Evolutionary conservation across 2,113 vertebrate species (phyloP).

Genomic region (Leiothrix lutea): DNA sequence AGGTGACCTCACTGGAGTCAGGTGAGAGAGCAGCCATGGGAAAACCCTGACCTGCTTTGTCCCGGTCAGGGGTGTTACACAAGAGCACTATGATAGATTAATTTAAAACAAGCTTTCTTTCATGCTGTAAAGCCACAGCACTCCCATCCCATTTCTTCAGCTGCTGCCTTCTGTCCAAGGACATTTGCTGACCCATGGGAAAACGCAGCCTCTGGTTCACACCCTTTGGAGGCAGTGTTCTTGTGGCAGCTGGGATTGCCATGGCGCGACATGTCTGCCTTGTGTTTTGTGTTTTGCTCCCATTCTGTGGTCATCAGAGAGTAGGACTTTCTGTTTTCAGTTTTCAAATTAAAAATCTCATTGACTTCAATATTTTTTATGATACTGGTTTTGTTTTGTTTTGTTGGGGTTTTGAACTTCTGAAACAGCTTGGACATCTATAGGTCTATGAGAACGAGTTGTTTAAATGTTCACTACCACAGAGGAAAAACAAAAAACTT

Average conservation of each 20-base stretch:
- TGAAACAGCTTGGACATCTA: not conserved
- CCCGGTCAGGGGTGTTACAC: not conserved
- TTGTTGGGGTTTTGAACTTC: not conserved
- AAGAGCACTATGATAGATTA: not conserved
- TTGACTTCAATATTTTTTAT: not conserved
- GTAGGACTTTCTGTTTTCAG: not conserved
- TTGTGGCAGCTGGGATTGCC: not conserved
- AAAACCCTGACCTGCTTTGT: not conserved
- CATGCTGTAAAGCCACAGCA: not conserved
- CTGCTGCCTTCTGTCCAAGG: not conserved
- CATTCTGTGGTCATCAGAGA: not conserved
- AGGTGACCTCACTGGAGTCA: fast-evolving
- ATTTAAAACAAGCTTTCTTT: not conserved
- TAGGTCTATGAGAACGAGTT: not conserved
- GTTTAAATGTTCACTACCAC: not conserved
- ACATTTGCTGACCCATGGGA: not conserved
- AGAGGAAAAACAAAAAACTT: not conserved
- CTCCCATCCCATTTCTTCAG: not conserved
- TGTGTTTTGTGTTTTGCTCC: not conserved
- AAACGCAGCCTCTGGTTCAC: fast-evolving
- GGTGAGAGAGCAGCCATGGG: not conserved
- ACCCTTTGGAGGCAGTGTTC: not conserved
- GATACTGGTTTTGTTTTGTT: not conserved
- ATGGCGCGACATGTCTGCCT: not conserved
- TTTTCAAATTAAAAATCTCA: not conserved